A percentile compares a stretch with the other conserved stretches of the same genome.
These are phyloP conservation scores for Coenobita brevimanus DNA, from an alignment of 1,140 invertebrate species.

Conservation along the genomic window DNA sequence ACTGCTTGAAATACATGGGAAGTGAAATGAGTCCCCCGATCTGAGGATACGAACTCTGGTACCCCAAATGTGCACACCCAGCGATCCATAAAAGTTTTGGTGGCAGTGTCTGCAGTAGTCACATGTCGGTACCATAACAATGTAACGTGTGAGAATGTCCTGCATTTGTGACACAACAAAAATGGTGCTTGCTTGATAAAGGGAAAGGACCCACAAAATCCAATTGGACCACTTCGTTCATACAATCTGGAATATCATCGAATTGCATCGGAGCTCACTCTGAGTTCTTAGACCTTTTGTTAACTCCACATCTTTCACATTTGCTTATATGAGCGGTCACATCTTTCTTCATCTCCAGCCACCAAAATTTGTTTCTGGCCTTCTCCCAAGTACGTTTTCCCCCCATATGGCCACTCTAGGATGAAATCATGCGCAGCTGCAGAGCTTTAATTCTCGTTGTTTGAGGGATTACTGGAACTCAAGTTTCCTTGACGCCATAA, in stretches of 20 bases:
- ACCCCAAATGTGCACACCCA: constrained; percentile 8
- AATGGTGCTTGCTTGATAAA: background rate
- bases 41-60: background rate
- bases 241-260: background rate
- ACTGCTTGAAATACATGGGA: no score
- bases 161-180: background rate
- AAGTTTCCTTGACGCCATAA: background rate
- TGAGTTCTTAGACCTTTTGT: background rate
- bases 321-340: constrained; percentile 4
- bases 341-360: constrained; percentile 1
- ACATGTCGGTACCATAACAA: constrained; percentile 4
- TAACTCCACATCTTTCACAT: background rate
- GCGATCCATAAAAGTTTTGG: background rate
- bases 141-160: background rate
- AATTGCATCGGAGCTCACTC: background rate
- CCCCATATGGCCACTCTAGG: background rate
- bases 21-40: background rate
- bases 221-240: background rate
- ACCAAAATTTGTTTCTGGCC: background rate
- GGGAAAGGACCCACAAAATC: background rate
- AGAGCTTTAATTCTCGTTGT: background rate
- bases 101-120: background rate
- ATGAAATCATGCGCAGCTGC: background rate
- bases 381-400: background rate
- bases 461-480: background rate